These are phyloP conservation scores for Montipora efflorescens DNA, from an alignment of 64 coral and sea anemone genomes.

Conservation along the genomic window DNA sequence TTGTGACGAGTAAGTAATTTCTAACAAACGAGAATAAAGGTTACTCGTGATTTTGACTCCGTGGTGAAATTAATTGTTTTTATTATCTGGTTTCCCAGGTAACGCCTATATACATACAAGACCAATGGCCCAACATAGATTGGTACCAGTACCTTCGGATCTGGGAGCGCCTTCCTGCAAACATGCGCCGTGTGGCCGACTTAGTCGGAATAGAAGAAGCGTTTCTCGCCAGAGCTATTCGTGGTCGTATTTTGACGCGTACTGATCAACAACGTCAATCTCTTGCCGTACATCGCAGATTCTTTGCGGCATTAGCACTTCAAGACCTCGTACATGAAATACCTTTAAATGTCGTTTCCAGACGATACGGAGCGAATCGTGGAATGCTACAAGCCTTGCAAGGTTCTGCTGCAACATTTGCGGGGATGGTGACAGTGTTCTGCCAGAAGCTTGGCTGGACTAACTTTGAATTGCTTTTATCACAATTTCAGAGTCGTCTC, in stretches of 20 bases:
- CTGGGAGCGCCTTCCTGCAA: slow-evolving; percentile 89
- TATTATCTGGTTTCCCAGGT: slow-evolving; percentile 58
- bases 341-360: slow-evolving; percentile 81
- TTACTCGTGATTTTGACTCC: not conserved
- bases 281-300: slow-evolving; percentile 88
- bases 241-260: slow-evolving; percentile 82
- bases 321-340: slow-evolving; percentile 96
- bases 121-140: slow-evolving; percentile 92
- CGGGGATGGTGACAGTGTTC: slow-evolving; percentile 97
- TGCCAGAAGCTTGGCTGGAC: slow-evolving; percentile 95
- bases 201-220: slow-evolving; percentile 89
- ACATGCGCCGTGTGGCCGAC: slow-evolving; percentile 94
- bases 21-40: too few relatives aligned
- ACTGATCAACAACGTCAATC: slow-evolving; percentile 85
- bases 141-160: slow-evolving; percentile 96
- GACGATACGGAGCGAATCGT: slow-evolving; percentile 87
- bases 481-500: slow-evolving; percentile 94
- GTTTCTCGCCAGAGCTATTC: slow-evolving; percentile 79
- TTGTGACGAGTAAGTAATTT: not conserved
- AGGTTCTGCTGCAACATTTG: slow-evolving; percentile 94
- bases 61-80: not conserved
- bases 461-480: slow-evolving; percentile 85
- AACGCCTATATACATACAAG: slow-evolving; percentile 94
- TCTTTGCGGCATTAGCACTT: slow-evolving; percentile 91
- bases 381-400: slow-evolving; percentile 98